A percentile compares a stretch with the other conserved stretches of the same genome.
phyloP scores from a whole-genome alignment of 2,113 vertebrate species.

The Heloderma charlesbogerti region DNA sequence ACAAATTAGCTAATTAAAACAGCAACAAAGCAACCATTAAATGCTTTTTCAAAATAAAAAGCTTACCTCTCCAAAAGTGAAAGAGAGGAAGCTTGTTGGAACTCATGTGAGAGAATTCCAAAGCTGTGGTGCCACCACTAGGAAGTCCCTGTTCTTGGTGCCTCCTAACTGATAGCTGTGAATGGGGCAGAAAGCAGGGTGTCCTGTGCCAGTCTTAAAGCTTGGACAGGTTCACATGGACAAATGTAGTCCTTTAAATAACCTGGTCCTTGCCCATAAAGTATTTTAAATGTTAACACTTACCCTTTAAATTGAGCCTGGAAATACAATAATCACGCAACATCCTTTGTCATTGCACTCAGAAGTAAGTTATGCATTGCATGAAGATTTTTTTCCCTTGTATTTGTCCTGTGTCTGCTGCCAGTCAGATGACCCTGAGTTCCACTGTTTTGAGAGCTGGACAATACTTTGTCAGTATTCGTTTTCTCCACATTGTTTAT shows the following conservation, averaged over 20 bases:
- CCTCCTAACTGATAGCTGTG: neutral
- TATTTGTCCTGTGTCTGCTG: neutral
- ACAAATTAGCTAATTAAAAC: neutral
- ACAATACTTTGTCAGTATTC: neutral
- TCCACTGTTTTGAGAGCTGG: neutral
- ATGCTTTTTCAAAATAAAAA: neutral
- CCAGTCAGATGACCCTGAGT: neutral
- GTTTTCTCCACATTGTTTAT: neutral
- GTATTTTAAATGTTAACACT: neutral
- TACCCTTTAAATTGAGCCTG: neutral
- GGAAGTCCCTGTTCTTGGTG: neutral
- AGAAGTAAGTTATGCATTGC: neutral
- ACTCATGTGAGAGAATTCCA: neutral
- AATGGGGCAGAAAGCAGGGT: neutral
- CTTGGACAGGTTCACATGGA: neutral
- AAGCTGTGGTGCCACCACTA: neutral
- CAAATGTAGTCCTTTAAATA: neutral
- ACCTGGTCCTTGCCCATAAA: neutral
- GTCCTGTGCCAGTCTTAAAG: neutral
- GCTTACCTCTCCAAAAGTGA: neutral
- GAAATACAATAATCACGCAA: neutral
- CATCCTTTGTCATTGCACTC: neutral
- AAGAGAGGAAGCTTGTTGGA: neutral
- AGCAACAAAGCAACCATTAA: neutral
- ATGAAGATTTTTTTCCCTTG: neutral